A percentile compares a stretch with the other conserved stretches of the same genome.
These are phyloP conservation scores for Heterohyrax brucei DNA, from an alignment of 2,797 vertebrate genomes.

Conservation along the genomic window DNA sequence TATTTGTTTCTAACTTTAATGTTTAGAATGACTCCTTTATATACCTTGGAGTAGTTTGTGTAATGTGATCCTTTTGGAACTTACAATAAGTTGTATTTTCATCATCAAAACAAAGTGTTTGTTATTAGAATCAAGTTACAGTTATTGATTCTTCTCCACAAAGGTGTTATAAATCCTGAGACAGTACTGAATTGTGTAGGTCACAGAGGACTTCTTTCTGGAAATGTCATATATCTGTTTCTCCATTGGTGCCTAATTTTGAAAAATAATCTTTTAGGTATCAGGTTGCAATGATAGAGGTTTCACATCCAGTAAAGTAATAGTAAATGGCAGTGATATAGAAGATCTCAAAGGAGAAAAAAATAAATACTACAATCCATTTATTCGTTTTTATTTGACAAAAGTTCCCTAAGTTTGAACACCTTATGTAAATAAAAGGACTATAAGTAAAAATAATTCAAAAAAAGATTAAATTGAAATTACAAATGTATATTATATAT, in stretches of 20 bases:
- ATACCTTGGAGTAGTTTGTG: slow-evolving; percentile 70
- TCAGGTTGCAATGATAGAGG: slow-evolving; percentile 67
- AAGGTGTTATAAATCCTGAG: slow-evolving; percentile 84
- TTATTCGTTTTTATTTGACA: slow-evolving; percentile 62
- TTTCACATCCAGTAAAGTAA: background rate
- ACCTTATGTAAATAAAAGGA: background rate
- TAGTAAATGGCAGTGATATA: background rate
- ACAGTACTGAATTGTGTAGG: slow-evolving; percentile 75
- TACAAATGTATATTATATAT: no score
- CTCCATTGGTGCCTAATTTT: slow-evolving; percentile 76
- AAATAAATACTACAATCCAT: background rate
- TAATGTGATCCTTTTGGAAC: slow-evolving; percentile 78
- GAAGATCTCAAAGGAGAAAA: background rate
- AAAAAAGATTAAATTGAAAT: background rate
- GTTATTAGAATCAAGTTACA: slow-evolving; percentile 84
- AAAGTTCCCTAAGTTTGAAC: background rate
- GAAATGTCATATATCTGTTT: slow-evolving; percentile 73
- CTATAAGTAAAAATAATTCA: slow-evolving; percentile 4
- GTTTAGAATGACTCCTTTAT: slow-evolving; percentile 77
- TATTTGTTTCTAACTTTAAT: slow-evolving; percentile 75
- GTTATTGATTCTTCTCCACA: slow-evolving; percentile 77
- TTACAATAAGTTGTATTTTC: slow-evolving; percentile 77
- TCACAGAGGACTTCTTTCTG: slow-evolving; percentile 64
- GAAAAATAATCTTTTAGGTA: slow-evolving; percentile 78
- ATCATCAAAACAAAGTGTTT: slow-evolving; percentile 83